Evolutionary conservation across 2,888 invertebrate genomes (phyloP).

Genomic region (Chirona hameri): DNA sequence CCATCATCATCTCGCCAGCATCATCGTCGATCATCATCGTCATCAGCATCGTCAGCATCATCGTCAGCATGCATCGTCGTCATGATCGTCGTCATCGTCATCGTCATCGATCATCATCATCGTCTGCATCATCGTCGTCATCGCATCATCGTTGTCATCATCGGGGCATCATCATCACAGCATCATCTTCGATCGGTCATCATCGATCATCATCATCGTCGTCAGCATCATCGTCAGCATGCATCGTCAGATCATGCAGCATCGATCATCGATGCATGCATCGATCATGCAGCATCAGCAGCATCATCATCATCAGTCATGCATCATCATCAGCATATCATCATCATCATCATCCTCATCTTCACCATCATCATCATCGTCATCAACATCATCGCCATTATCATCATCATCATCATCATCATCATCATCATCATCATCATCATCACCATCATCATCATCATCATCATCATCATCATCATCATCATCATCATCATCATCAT

Average conservation of each 20-base stretch:
- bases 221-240: neutral
- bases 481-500: conserved; percentile 11
- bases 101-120: neutral
- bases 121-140: neutral
- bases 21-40: neutral
- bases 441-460: conserved; percentile 11
- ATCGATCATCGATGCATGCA: neutral
- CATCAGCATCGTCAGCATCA: neutral
- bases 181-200: neutral
- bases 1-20: neutral
- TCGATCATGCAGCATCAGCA: neutral
- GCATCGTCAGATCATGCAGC: neutral
- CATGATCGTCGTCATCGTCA: neutral
- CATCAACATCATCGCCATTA: neutral
- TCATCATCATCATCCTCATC: neutral
- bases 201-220: neutral
- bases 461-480: conserved; percentile 22
- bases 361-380: neutral
- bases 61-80: neutral
- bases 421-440: conserved; percentile 1
- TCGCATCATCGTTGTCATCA: neutral
- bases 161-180: neutral
- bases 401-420: neutral
- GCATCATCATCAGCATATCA: neutral
- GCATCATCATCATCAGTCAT: neutral